A percentile compares a stretch with the other conserved stretches of the same genome.
Conservation (phyloP, 2,797 vertebrate genomes). For the Crenichthys baileyi region DNA sequence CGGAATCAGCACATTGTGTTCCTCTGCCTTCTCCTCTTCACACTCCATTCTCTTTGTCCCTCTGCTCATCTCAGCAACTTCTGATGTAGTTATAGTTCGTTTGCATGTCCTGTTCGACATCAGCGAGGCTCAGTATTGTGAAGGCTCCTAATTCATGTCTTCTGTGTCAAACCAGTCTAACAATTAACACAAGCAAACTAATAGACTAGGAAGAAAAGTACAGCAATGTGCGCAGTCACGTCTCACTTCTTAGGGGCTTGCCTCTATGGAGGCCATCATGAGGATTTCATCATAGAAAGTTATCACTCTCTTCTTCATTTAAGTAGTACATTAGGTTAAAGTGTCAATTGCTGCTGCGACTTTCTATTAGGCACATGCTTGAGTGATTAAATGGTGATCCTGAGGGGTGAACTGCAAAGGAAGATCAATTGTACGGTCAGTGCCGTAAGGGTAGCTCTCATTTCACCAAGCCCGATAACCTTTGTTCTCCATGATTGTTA, state of each 20-base stretch:
- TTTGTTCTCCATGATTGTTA: background rate
- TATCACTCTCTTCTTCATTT: conserved; percentile 5
- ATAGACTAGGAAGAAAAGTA: conserved; percentile 9
- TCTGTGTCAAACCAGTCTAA: conserved; percentile 21
- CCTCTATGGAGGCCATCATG: background rate
- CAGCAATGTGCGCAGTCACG: background rate
- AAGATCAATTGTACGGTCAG: conserved; percentile 11
- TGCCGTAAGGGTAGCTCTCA: background rate
- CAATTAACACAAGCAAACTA: conserved; percentile 13
- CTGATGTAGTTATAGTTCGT: conserved; percentile 39
- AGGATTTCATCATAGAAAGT: background rate
- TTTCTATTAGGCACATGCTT: conserved; percentile 2
- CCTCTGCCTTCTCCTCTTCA: conserved; percentile 19
- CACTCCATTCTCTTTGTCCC: conserved; percentile 13
- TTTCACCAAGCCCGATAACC: background rate
- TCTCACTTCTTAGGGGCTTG: conserved; percentile 5
- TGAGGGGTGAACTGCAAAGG: background rate
- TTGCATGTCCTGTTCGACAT: conserved; percentile 49
- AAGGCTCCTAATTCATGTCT: conserved; percentile 26
- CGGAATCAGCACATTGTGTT: background rate
- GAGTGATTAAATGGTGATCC: conserved; percentile 14
- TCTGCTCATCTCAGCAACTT: conserved; percentile 22
- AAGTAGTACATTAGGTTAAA: background rate
- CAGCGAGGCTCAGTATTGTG: conserved; percentile 35
- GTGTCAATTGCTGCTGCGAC: conserved; percentile 14